A percentile compares a stretch with the other conserved stretches of the same genome.
Conservation (phyloP, 2,797 vertebrate genomes). For the Columba guinea region DNA sequence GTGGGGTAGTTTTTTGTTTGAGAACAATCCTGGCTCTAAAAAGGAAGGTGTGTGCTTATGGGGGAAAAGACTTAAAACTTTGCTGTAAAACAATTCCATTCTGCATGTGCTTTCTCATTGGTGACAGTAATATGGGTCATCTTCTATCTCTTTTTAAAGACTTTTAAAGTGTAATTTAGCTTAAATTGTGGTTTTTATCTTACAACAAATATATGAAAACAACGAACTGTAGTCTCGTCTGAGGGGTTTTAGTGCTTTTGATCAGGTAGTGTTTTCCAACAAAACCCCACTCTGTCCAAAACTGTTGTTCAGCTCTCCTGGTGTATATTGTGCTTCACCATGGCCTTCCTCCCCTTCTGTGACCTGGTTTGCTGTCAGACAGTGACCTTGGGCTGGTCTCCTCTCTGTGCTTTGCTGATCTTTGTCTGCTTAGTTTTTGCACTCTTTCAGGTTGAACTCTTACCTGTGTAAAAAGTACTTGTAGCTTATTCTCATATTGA, state of each 20-base stretch:
- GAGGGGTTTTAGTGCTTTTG: background rate
- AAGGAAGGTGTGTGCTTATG: background rate
- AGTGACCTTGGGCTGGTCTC: background rate
- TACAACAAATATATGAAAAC: background rate
- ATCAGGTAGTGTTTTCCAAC: background rate
- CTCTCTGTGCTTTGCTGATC: background rate
- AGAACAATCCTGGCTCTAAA: background rate
- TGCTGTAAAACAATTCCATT: background rate
- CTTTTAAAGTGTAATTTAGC: background rate
- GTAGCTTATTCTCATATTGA: background rate
- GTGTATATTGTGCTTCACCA: background rate
- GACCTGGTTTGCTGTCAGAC: background rate
- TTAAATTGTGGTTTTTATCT: background rate
- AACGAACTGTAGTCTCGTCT: background rate
- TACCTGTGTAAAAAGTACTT: background rate
- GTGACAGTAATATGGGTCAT: background rate
- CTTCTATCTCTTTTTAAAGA: background rate
- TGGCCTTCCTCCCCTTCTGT: background rate
- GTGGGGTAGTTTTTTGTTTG: background rate
- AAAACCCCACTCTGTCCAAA: background rate
- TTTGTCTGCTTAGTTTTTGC: background rate
- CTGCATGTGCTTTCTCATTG: background rate
- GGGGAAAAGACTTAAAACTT: background rate
- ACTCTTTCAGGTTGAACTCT: background rate
- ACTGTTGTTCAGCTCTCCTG: background rate